These are phyloP conservation scores for Hippopotamyrus pictus DNA, from an alignment of 2,797 vertebrate genomes.

Conservation along the genomic window DNA sequence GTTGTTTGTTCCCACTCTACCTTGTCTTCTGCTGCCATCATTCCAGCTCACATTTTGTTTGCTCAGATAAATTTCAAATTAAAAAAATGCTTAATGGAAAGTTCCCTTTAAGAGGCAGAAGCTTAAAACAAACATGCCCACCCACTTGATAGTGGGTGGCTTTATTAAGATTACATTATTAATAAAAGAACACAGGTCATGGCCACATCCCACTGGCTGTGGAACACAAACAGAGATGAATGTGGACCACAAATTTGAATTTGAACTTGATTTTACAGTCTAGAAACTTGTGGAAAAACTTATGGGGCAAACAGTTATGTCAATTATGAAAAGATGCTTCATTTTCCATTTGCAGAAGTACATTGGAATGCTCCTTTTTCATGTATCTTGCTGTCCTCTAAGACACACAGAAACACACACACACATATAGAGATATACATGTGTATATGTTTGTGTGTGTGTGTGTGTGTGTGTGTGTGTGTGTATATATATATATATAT, in stretches of 20 bases:
- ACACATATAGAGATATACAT: neutral
- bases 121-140: neutral
- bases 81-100: neutral
- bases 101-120: neutral
- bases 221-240: neutral
- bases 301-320: neutral
- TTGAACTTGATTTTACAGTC: neutral
- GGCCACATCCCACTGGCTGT: neutral
- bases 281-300: neutral
- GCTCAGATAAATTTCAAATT: neutral
- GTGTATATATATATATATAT: too few relatives aligned
- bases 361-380: neutral
- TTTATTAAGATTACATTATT: neutral
- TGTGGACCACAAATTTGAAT: neutral
- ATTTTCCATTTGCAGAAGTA: neutral
- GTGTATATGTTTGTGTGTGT: too few relatives aligned
- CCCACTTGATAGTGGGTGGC: neutral
- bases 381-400: neutral
- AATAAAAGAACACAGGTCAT: neutral
- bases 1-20: neutral
- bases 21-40: neutral
- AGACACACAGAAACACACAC: neutral
- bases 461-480: too few relatives aligned
- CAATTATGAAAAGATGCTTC: neutral
- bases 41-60: neutral